Evolutionary conservation across 2,888 invertebrate species (phyloP).

Genomic region (Dermolepida albohirtum): DNA sequence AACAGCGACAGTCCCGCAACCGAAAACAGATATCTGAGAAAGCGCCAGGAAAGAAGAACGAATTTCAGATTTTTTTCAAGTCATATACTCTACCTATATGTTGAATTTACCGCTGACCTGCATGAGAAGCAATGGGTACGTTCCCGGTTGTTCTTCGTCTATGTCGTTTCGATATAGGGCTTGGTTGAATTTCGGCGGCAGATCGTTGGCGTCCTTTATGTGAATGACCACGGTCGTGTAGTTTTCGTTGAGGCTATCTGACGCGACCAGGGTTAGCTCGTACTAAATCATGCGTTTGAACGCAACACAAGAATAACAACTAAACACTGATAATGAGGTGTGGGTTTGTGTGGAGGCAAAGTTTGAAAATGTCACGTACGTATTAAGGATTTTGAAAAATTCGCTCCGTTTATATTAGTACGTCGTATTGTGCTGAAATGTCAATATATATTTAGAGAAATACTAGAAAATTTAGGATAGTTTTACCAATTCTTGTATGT

Average conservation of each 20-base stretch:
- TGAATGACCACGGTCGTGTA: constrained; percentile 84
- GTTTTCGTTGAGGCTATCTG: constrained; percentile 91
- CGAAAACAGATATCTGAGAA: too few species aligned
- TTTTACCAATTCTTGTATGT: too few species aligned
- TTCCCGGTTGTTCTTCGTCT: constrained; percentile 79
- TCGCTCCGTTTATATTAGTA: too few species aligned
- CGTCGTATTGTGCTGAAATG: too few species aligned
- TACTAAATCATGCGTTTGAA: constrained; percentile 72
- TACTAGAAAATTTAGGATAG: too few species aligned
- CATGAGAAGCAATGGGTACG: constrained; percentile 77
- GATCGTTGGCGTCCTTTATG: constrained; percentile 89
- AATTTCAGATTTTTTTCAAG: constrained; percentile 9
- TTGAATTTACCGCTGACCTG: constrained; percentile 68
- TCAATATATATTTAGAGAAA: too few species aligned
- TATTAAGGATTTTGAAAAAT: neutral
- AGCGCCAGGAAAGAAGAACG: neutral
- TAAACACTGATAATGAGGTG: neutral
- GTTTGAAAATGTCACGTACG: constrained; percentile 23
- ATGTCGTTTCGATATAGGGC: constrained; percentile 79
- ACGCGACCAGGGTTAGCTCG: constrained; percentile 89
- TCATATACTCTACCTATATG: constrained; percentile 29
- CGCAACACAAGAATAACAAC: constrained; percentile 51
- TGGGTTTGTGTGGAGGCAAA: neutral
- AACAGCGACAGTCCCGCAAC: too few species aligned
- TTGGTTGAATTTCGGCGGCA: constrained; percentile 84